Conservation (phyloP, 1,140 invertebrate species). For the Habropoda laboriosa region DNA sequence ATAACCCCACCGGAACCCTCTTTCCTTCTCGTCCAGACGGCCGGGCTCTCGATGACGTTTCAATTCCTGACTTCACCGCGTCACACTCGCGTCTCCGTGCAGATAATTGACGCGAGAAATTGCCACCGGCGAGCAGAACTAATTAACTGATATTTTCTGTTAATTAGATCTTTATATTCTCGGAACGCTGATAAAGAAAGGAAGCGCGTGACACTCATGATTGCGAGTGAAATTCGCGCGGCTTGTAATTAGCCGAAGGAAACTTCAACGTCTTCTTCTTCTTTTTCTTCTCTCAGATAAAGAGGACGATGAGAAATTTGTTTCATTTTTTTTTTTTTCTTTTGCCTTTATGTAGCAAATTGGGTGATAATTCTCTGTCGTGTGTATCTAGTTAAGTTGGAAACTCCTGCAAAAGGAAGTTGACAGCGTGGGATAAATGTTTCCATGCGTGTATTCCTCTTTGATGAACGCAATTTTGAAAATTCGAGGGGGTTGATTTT, state of each 20-base stretch:
- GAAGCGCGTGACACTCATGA: constrained; percentile 1
- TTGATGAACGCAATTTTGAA: too few relatives aligned
- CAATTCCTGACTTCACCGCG: constrained; percentile 25
- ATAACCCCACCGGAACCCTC: constrained; percentile 45
- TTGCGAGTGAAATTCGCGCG: not conserved
- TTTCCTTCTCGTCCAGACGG: constrained; percentile 1
- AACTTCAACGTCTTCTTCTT: not conserved
- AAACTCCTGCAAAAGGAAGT: too few relatives aligned
- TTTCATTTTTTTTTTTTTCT: too few relatives aligned
- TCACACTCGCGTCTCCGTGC: not conserved
- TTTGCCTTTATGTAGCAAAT: too few relatives aligned
- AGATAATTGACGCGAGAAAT: constrained; percentile 18
- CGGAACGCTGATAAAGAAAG: not conserved
- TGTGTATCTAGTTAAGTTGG: not conserved
- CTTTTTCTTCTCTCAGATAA: too few relatives aligned
- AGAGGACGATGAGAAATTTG: not conserved
- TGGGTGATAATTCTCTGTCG: not conserved
- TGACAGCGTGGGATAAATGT: too few relatives aligned
- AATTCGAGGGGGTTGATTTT: too few relatives aligned
- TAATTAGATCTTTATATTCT: not conserved
- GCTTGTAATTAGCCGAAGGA: not conserved
- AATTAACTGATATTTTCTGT: constrained; percentile 22
- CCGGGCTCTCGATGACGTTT: constrained; percentile 42
- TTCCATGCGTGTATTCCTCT: too few relatives aligned
- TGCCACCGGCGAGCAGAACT: constrained; percentile 4